Conservation (phyloP, 2,888 invertebrate species). For the Pilophorus perplexus region DNA sequence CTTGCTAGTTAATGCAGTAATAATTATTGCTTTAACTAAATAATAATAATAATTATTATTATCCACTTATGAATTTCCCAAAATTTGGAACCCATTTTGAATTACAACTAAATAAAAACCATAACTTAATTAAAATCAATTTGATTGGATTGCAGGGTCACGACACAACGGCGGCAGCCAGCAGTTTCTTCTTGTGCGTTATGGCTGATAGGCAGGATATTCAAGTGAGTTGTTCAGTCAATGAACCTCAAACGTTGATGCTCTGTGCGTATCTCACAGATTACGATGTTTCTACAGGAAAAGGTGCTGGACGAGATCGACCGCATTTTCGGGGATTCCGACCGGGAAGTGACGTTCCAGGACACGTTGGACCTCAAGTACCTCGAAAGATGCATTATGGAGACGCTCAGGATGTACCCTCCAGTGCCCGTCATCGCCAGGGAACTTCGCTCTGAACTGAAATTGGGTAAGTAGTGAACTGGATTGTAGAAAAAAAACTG, state of each 20-base stretch:
- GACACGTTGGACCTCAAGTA: constrained; percentile 85
- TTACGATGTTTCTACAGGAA: constrained; percentile 52
- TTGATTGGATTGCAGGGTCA: constrained; percentile 59
- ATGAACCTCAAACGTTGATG: no score
- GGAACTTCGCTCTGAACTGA: constrained; percentile 67
- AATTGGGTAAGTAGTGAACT: constrained; percentile 59
- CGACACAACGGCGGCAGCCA: constrained; percentile 78
- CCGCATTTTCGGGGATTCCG: constrained; percentile 71
- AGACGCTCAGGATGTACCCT: constrained; percentile 74
- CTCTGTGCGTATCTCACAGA: no score
- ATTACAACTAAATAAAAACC: no score
- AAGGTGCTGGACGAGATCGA: constrained; percentile 71
- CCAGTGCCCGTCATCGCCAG: constrained; percentile 77
- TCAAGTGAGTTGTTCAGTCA: constrained; percentile 52
- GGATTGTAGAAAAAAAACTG: no score
- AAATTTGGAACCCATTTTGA: no score
- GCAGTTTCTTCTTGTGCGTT: constrained; percentile 75
- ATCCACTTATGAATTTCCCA: no score
- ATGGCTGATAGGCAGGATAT: constrained; percentile 66
- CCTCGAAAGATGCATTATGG: constrained; percentile 76
- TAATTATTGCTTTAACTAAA: no score
- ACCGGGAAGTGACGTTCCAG: constrained; percentile 73
- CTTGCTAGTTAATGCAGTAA: no score
- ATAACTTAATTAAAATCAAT: no score
- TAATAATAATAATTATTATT: no score